These are phyloP conservation scores for Elgonia sp. DNA, from an alignment of 2,888 invertebrate species.

Conservation along the genomic window DNA sequence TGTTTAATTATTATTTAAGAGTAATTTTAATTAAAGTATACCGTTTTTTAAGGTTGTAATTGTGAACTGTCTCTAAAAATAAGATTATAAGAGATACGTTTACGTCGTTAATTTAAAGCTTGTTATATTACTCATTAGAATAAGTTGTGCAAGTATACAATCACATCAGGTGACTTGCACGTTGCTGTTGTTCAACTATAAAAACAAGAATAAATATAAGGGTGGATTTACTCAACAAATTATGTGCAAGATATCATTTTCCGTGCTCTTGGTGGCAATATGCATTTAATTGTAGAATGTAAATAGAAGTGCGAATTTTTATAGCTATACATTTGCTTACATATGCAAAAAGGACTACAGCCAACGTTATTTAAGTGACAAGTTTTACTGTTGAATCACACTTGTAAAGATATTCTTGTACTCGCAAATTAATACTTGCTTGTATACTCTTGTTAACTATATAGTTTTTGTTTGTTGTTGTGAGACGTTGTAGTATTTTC, in stretches of 20 bases:
- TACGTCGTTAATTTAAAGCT: slow-evolving; percentile 58
- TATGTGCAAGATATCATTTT: slow-evolving; percentile 63
- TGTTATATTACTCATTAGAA: slow-evolving; percentile 55
- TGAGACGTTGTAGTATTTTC: slow-evolving; percentile 30
- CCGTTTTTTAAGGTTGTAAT: slow-evolving; percentile 55
- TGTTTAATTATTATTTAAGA: slow-evolving; percentile 56
- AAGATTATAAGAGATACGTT: slow-evolving; percentile 46
- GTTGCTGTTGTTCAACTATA: slow-evolving; percentile 56
- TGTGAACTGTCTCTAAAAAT: slow-evolving; percentile 43
- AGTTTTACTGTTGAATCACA: slow-evolving; percentile 44
- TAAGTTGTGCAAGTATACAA: slow-evolving; percentile 66
- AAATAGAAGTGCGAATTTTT: slow-evolving; percentile 62
- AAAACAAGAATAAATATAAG: slow-evolving; percentile 54
- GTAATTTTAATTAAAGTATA: slow-evolving; percentile 39
- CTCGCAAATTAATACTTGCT: slow-evolving; percentile 36
- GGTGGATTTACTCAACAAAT: slow-evolving; percentile 62
- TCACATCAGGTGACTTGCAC: slow-evolving; percentile 65
- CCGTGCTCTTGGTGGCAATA: slow-evolving; percentile 69
- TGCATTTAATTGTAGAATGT: slow-evolving; percentile 54
- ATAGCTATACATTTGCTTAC: slow-evolving; percentile 65
- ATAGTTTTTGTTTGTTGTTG: slow-evolving; percentile 49
- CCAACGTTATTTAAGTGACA: slow-evolving; percentile 52
- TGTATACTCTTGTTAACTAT: slow-evolving; percentile 21
- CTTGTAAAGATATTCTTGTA: slow-evolving; percentile 39
- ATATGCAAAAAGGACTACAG: slow-evolving; percentile 64